Percentiles rank a stretch among this genome's conserved stretches.
Evolutionary conservation across 2,797 vertebrate species (phyloP).

Genomic region (Borostomias antarcticus): DNA sequence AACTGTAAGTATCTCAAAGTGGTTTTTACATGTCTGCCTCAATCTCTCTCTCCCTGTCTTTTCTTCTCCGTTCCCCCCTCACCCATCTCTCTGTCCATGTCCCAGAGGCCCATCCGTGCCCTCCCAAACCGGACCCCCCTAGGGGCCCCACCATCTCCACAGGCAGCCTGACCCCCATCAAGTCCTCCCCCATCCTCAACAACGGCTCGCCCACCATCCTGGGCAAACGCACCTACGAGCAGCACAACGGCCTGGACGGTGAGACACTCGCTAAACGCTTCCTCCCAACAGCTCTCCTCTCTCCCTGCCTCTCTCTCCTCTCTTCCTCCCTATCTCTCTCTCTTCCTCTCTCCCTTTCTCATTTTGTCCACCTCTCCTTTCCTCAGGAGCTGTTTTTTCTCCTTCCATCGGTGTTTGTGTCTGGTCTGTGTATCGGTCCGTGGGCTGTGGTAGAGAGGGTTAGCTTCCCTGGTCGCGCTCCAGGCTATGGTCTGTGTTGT

Average conservation of each 20-base stretch:
- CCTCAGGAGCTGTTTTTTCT: not conserved
- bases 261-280: slow-evolving; percentile 43
- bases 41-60: not conserved
- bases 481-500: slow-evolving; percentile 71
- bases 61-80: not conserved
- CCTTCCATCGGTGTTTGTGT: slow-evolving; percentile 5
- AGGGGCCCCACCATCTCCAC: slow-evolving; percentile 84
- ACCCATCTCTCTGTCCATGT: not conserved
- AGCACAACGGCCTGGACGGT: slow-evolving; percentile 98
- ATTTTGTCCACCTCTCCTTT: no score
- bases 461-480: slow-evolving; percentile 60
- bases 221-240: slow-evolving; percentile 94
- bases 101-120: slow-evolving; percentile 92
- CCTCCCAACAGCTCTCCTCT: slow-evolving; percentile 39
- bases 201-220: slow-evolving; percentile 97
- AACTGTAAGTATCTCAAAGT: no score
- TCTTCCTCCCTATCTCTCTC: not conserved
- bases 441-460: slow-evolving; percentile 41
- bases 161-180: slow-evolving; percentile 88
- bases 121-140: slow-evolving; percentile 84
- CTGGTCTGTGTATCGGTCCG: not conserved
- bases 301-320: slow-evolving; percentile 42
- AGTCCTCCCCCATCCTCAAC: slow-evolving; percentile 92
- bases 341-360: not conserved
- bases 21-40: no score